phyloP scores from a whole-genome alignment of 1,140 invertebrate species.

The Saccostrea echinata region DNA sequence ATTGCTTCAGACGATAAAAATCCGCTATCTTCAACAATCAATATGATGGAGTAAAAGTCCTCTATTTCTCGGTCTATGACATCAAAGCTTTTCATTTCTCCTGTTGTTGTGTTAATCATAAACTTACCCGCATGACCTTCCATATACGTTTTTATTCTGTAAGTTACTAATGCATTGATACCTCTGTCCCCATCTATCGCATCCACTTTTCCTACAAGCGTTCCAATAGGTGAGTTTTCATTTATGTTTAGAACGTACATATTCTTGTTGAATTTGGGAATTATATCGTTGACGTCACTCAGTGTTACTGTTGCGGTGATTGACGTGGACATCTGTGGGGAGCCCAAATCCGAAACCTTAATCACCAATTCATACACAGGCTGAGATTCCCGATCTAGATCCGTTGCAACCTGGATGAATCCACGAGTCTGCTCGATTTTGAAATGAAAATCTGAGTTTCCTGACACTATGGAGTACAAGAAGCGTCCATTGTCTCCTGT shows the following conservation, averaged over 20 bases:
- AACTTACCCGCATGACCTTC: slow-evolving; percentile 58
- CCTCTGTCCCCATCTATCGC: slow-evolving; percentile 96
- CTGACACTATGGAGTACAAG: slow-evolving; percentile 58
- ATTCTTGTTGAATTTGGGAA: slow-evolving; percentile 62
- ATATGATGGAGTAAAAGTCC: slow-evolving; percentile 29
- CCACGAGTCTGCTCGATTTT: slow-evolving; percentile 92
- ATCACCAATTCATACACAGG: slow-evolving; percentile 55
- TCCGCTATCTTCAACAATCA: slow-evolving; percentile 80
- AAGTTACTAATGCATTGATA: slow-evolving; percentile 83
- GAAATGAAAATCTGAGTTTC: slow-evolving; percentile 81
- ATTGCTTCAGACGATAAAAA: slow-evolving; percentile 18
- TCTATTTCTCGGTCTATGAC: slow-evolving; percentile 41
- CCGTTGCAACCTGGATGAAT: slow-evolving; percentile 89
- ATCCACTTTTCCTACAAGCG: slow-evolving; percentile 89
- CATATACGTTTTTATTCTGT: slow-evolving; percentile 66
- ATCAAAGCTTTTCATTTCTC: slow-evolving; percentile 27
- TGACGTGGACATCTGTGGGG: slow-evolving; percentile 86
- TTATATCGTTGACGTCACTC: slow-evolving; percentile 84
- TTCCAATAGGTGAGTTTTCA: slow-evolving; percentile 88
- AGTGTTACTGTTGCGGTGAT: slow-evolving; percentile 80
- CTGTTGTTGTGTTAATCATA: slow-evolving; percentile 40
- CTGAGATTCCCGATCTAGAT: slow-evolving; percentile 84
- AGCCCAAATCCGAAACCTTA: slow-evolving; percentile 86
- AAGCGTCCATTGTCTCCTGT: slow-evolving; percentile 65
- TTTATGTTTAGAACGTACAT: slow-evolving; percentile 79